Base-by-base conservation (phyloP, 2,888 invertebrate species). In the Diploptera punctata region DNA sequence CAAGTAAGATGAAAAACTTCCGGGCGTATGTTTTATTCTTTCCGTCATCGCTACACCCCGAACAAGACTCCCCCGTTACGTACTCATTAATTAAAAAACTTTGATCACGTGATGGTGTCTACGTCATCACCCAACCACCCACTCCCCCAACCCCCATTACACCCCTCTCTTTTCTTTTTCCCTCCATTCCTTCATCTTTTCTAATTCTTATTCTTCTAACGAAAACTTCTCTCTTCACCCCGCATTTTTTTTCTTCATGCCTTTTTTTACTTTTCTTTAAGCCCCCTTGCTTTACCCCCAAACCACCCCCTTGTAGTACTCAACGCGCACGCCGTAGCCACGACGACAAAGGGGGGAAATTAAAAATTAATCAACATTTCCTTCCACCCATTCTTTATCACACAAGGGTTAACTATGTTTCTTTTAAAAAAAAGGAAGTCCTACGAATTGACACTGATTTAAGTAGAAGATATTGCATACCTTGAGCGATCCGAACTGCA, bases 401-500 rank as follows among this genome's bases (percentile, higher is more conserved):
- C 29, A 52, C 4, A 33, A 70, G 62, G 47, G 19, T 65, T 61
- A 38, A 61, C 38, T 24, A 47, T 69, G 61, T 70, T 70, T 70
- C 62, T 70, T 70, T 70, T 65, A 43, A 65, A 70, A 29, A 19
- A 73, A 73, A 70, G 60, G 57, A 38, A 18, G n/a, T 60, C 33
- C 44, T 33, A 54, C 7, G 68, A 60, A 47, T 47, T 29, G 49
- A 65, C 65, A 65, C 47, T 49, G 49, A 68, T 62, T n/a, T 60
- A 52, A 26, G 16, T 47, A 69, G 24, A 68, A 44, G 57, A 67
- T 70, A 43, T 67, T 69, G 84, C 90, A 90, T 88, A 95, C 95
- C 95, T 94, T 95, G 95, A 88, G 95, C 94, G 90, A 95, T 95
- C 88, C 95, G 92, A 88, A 95, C 94, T 86, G 95, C 95, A 87